phyloP scores from a whole-genome alignment of 2,797 vertebrate genomes.

The Macropus fuliginosus region DNA sequence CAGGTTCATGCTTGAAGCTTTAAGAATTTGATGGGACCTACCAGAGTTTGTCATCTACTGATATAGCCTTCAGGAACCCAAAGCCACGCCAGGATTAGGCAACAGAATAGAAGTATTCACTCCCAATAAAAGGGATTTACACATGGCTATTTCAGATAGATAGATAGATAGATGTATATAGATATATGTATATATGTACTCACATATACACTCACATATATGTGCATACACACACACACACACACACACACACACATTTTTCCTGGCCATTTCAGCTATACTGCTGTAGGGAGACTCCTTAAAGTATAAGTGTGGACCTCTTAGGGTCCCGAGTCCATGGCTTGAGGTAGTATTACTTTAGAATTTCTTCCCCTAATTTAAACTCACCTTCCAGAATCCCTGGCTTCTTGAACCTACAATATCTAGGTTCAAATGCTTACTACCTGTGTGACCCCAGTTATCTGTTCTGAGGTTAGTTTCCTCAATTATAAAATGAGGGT shows the following conservation, averaged over 20 bases:
- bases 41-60: neutral
- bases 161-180: too few relatives aligned
- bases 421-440: neutral
- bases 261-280: neutral
- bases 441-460: neutral
- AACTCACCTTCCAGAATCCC: neutral
- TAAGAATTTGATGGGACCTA: neutral
- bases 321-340: neutral
- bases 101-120: neutral
- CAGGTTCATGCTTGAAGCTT: neutral
- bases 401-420: neutral
- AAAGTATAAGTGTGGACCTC: neutral
- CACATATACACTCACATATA: too few relatives aligned
- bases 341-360: neutral
- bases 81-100: neutral
- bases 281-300: neutral
- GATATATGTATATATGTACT: too few relatives aligned
- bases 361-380: neutral
- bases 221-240: too few relatives aligned
- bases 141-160: neutral
- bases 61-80: neutral
- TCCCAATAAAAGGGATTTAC: neutral
- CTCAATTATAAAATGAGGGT: neutral
- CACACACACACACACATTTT: neutral
- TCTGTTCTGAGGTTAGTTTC: neutral